Base-by-base conservation (phyloP, 2,797 vertebrate species). In the Smutsia gigantea region DNA sequence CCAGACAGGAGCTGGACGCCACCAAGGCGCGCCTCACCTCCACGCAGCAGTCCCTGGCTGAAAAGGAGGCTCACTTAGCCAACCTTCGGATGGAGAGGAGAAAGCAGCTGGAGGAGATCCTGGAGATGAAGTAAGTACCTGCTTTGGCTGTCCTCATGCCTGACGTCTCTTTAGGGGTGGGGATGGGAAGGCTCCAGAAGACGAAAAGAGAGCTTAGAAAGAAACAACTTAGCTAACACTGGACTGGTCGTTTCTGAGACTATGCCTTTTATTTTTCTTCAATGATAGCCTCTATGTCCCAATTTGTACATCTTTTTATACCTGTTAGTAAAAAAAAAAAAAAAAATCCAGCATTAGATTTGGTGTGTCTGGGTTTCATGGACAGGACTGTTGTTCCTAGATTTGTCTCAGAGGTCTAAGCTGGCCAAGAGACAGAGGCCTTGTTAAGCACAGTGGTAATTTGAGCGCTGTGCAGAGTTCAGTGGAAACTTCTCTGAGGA, bases 41-140 rank as follows among this genome's bases (percentile, higher is more conserved):
- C 92, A 99, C 99, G 0, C 99, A 99, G 98, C 99, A 99, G 97
- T 99, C 99, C 37, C 98, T 99, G 97, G 98, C 99, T 93, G 99
- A 99, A 96, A 99, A 99, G 83, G 99, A 99, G 96, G 98, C 99
- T 10, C 99, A 99, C 97, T 98, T 99, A 97, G 99, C 99, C 95
- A 99, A 99, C 98, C 99, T 99, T 97, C 99, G 99, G 93, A 99
- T 99, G 91, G 99, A 99, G 85, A 98, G 99, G 90, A 99, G 99
- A 97, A 99, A 99, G 96, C 99, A 99, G 98, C 99, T 99, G 68
- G 99, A 99, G 98, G 99, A 99, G 98, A 99, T 99, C 97, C 98
- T 99, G 71, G 99, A 99, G 98, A 99, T 99, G 99, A 99, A 99
- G 99, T 99, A 98, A 99, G 99, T 98, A 61, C 55, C 90, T 75